A percentile compares a stretch with the other conserved stretches of the same genome.
phyloP scores from a whole-genome alignment of 2,113 vertebrate species.

The Alosa alosa region DNA sequence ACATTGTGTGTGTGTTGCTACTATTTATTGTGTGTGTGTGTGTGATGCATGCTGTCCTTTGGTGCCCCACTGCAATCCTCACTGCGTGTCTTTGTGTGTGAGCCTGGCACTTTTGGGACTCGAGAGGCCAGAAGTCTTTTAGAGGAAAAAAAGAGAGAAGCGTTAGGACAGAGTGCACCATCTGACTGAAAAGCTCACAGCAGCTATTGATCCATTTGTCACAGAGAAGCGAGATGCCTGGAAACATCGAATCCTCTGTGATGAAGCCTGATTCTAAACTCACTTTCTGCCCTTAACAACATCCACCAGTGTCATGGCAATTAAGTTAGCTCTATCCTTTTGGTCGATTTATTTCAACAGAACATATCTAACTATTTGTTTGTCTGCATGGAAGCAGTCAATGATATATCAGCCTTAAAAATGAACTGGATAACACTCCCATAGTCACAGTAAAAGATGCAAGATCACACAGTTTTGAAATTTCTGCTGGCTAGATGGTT shows the following conservation, averaged over 20 bases:
- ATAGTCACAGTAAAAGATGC: not conserved
- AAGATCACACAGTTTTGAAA: not conserved
- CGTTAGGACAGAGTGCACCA: no score
- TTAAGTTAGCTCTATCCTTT: not conserved
- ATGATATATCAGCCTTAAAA: no score
- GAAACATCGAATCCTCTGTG: no score
- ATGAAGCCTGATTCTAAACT: no score
- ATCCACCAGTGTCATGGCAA: not conserved
- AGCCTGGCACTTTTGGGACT: not conserved
- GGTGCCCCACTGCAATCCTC: slow-evolving; percentile 20
- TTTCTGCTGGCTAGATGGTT: no score
- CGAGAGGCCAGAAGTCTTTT: not conserved
- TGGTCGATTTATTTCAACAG: not conserved
- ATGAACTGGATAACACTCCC: not conserved
- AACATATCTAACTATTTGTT: not conserved
- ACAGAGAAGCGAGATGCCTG: no score
- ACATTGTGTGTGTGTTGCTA: not conserved
- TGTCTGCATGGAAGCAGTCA: no score
- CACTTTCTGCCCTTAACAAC: no score
- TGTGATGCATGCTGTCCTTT: not conserved
- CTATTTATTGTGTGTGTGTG: not conserved
- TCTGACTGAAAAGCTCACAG: no score
- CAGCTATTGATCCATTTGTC: no score
- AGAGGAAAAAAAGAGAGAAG: not conserved
- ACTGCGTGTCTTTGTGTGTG: not conserved